Evolutionary conservation across 2,888 invertebrate species (phyloP).

Genomic region (Sabatieria punctata): DNA sequence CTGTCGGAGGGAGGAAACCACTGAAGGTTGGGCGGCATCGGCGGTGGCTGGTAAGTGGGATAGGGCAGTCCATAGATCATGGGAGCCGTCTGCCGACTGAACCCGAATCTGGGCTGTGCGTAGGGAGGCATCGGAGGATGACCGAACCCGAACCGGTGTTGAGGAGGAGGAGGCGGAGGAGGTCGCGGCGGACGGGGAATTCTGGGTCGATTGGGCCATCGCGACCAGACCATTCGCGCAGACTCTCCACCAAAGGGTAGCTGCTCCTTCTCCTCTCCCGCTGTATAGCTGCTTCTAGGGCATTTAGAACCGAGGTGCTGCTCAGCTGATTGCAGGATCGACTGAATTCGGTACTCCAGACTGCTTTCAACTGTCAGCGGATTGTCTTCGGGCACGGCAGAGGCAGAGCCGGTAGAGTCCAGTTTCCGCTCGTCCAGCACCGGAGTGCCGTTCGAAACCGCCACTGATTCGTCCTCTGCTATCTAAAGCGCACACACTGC

Average conservation of each 20-base stretch:
- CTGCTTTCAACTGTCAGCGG: not conserved
- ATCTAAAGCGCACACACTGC: too few relatives aligned
- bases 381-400: not conserved
- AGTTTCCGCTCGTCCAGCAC: not conserved
- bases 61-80: not conserved
- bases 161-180: not conserved
- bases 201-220: too few relatives aligned
- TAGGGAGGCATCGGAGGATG: not conserved
- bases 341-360: slow-evolving; percentile 2
- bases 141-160: not conserved
- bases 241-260: not conserved
- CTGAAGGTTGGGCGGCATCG: not conserved
- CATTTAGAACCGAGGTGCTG: too few relatives aligned
- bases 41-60: not conserved
- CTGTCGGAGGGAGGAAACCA: not conserved
- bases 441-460: too few relatives aligned
- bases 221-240: not conserved
- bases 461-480: too few relatives aligned
- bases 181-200: too few relatives aligned
- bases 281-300: too few relatives aligned
- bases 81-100: too few relatives aligned
- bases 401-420: not conserved
- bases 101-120: not conserved
- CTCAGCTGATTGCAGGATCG: not conserved
- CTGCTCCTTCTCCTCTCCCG: not conserved